Evolutionary conservation across 1,140 invertebrate genomes (phyloP), one percentile per base, ranked within the genome.

Genomic region (Hyles vespertilio): DNA sequence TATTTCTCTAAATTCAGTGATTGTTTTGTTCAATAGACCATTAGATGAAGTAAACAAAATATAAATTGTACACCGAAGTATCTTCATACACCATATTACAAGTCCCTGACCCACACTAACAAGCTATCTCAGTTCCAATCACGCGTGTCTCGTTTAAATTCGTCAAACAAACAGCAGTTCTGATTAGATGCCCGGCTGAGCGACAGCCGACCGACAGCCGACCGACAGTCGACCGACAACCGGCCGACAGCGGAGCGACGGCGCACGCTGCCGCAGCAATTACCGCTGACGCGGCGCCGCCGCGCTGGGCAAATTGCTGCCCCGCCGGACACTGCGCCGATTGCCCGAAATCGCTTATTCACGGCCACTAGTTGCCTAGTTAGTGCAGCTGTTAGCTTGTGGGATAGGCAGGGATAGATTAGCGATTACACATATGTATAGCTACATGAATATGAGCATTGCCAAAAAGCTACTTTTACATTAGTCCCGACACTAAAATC

Each of bases 261-360:
- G 36, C 36, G 8, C 3, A 4, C 36, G 36, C 22, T 8, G 32
- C 9, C 32, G 40, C 5, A 52, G 40, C 50, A 46, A 58, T 58
- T 40, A 51, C 33, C n/a, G 50, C 40, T 34, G 57, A n/a, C n/a
- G n/a, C n/a, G n/a, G n/a, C n/a, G n/a, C n/a, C n/a, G n/a, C n/a
- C n/a, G 32, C 47, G 11, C 45, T 11, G 43, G 62, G 67, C 71
- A 56, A 74, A 67, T 59, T 56, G 54, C 33, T n/a, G 46, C 44
- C 11, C 40, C 6, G 57, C 59, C 59, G 69, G 63, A 52, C 58
- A 57, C 48, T 55, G 56, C 59, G 69, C 50, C 70, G 74, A 75
- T 75, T 77, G 81, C 62, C 73, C 77, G 67, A 84, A 86, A 78
- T 68, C 75, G 84, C 84, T 81, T 84, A 84, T 79, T 87, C 84